A percentile compares a stretch with the other conserved stretches of the same genome.
Evolutionary conservation across 2,113 vertebrate genomes (phyloP).

Genomic region (Xyrauchen texanus): DNA sequence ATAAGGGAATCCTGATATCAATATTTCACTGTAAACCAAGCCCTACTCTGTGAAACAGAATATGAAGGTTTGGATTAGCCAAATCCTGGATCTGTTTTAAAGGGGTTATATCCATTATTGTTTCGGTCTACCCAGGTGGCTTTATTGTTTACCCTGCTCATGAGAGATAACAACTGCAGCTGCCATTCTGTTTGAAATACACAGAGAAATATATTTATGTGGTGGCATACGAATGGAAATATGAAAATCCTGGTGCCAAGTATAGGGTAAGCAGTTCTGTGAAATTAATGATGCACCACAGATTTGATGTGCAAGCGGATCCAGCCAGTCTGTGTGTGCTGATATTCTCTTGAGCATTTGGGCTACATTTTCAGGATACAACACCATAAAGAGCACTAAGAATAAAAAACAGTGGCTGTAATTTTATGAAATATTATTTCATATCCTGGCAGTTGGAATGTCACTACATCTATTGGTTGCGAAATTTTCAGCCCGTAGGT

Average conservation of each 20-base stretch:
- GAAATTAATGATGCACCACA: no score
- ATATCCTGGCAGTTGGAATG: background rate
- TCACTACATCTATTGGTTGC: background rate
- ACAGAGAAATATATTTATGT: constrained; percentile 26
- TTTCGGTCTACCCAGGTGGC: background rate
- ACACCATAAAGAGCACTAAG: background rate
- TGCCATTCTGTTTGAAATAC: background rate
- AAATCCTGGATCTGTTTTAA: constrained; percentile 4
- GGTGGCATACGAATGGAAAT: constrained; percentile 2
- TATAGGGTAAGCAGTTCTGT: constrained; percentile 17
- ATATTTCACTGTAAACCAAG: constrained; percentile 44
- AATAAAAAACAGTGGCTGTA: background rate
- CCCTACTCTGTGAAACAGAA: constrained; percentile 25
- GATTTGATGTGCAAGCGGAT: no score
- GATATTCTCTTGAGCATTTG: background rate
- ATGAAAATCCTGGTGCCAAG: constrained; percentile 3
- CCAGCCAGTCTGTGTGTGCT: no score
- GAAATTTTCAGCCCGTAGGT: background rate
- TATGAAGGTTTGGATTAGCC: constrained; percentile 30
- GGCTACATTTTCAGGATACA: constrained; percentile 16
- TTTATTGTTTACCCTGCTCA: constrained; percentile 25
- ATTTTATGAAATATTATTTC: constrained; percentile 19
- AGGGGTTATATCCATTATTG: background rate
- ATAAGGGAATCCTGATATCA: constrained; percentile 25
- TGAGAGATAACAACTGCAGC: constrained; percentile 8